These are phyloP conservation scores for Nanorana parkeri DNA, from an alignment of 2,113 vertebrate genomes.

Conservation along the genomic window DNA sequence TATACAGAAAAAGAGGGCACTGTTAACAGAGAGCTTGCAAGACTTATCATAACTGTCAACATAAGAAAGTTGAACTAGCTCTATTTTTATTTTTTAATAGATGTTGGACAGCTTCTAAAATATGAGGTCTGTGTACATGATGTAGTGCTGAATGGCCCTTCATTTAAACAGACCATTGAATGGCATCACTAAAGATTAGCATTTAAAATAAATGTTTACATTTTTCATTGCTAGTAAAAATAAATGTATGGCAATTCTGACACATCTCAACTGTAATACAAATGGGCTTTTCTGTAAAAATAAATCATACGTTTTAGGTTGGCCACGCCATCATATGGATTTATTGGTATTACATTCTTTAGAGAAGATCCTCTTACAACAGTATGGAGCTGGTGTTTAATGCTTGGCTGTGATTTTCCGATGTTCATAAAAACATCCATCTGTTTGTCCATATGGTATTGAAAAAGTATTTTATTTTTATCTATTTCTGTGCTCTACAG, in stretches of 20 bases:
- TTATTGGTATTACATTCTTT: slow-evolving; percentile 12
- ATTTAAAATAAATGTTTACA: too few species aligned
- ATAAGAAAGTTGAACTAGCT: too few species aligned
- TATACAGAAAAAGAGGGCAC: too few species aligned
- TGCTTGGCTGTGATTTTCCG: slow-evolving; percentile 13
- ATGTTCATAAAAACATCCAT: slow-evolving; percentile 36
- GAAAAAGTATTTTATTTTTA: slow-evolving; percentile 17
- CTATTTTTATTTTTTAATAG: too few species aligned
- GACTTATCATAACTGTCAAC: too few species aligned
- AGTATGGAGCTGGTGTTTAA: slow-evolving; percentile 4
- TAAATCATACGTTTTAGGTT: not conserved
- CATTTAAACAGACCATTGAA: too few species aligned
- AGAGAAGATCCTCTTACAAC: not conserved
- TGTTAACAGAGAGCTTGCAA: too few species aligned
- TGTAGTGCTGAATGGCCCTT: too few species aligned
- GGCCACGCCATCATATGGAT: not conserved
- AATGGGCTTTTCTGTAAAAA: slow-evolving; percentile 5
- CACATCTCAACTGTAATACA: not conserved
- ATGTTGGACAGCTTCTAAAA: too few species aligned
- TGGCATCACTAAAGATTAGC: too few species aligned
- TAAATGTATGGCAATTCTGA: not conserved
- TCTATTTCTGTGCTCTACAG: not conserved
- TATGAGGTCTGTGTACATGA: too few species aligned
- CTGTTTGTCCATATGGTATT: slow-evolving; percentile 33
- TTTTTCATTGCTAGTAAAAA: too few species aligned